Evolutionary conservation across 1,140 invertebrate species (phyloP), one percentile per base, ranked within the genome.

Genomic region (Saxidomus purpurata): DNA sequence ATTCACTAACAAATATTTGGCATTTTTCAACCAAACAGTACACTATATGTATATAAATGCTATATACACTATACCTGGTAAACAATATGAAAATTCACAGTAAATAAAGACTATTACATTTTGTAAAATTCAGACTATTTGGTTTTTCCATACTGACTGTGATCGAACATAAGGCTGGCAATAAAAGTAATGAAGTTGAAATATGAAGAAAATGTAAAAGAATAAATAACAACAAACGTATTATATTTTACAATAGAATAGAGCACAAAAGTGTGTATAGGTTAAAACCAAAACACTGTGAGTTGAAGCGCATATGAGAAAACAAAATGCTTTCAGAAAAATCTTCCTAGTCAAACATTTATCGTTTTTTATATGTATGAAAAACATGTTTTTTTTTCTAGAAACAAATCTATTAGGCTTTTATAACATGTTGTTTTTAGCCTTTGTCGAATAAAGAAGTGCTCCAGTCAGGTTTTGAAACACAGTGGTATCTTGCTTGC

Each of bases 1-100:
- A 71, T 71, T 28, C 34, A 36, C 31, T 69, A 69, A 67, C 61
- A 85, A 84, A 40, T 85, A 85, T 85, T 85, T 74, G 67, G 82
- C 82, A 69, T 69, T 25, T n/a, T 47, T 43, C 61, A 43, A 52
- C 67, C 82, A 85, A 49, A 85, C 59, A 34, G 31, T 85, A 67
- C 31, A 49, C 17, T 71, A 55, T n/a, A 76, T 71, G 71, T 77
- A 67, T 79, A 87, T 87, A 87, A 87, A 87, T 87, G 71, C 52
- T 87, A 87, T 55, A 87, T 87, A 87, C 74, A 87, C 47, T 63
- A 63, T 28, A 63, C 25, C 25, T 9, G 25, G 1, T 63, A 28
- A 63, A 63, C 43, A 63, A 63, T 63, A 63, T 63, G 59, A 28
- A 63, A 63, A 63, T 11, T 28, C 28, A 63, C n/a, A 63, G 25